Percentiles rank a stretch among this genome's conserved stretches.
These are phyloP conservation scores for Ammodytes marinus DNA, from an alignment of 2,113 vertebrate species.

Conservation along the genomic window DNA sequence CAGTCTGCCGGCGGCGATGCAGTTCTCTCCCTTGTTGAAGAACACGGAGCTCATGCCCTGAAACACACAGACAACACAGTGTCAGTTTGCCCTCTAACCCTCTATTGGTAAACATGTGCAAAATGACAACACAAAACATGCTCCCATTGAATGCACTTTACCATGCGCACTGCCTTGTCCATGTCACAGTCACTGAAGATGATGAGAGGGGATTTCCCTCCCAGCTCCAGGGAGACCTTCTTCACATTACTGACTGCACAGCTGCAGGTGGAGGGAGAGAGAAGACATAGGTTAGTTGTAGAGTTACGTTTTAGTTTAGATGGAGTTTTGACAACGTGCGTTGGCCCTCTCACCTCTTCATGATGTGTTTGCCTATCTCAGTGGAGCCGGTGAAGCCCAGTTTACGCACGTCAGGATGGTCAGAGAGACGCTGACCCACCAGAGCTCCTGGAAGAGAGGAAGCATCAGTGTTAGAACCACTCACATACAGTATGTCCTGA, in stretches of 20 bases:
- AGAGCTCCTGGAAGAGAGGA: constrained; percentile 79
- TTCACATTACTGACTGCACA: constrained; percentile 91
- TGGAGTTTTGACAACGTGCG: not conserved
- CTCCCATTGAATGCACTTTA: constrained; percentile 43
- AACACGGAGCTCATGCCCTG: constrained; percentile 93
- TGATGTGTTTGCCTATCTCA: constrained; percentile 91
- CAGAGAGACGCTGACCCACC: constrained; percentile 88
- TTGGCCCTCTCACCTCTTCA: constrained; percentile 87
- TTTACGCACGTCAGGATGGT: constrained; percentile 92
- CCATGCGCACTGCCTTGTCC: constrained; percentile 91
- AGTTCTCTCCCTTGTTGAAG: constrained; percentile 94
- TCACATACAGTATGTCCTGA: no score
- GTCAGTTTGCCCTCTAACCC: not conserved
- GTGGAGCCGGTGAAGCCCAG: constrained; percentile 92
- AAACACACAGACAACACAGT: constrained; percentile 22
- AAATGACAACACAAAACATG: not conserved
- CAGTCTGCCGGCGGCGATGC: constrained; percentile 90
- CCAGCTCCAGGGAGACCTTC: constrained; percentile 92
- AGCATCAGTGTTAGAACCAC: not conserved
- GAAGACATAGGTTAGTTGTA: not conserved
- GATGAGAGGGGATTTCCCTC: constrained; percentile 92
- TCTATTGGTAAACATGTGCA: not conserved
- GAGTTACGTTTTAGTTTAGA: not conserved
- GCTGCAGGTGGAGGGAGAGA: constrained; percentile 68
- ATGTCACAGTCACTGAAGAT: constrained; percentile 92